These are phyloP conservation scores for Philereme vetulata DNA, from an alignment of 2,888 invertebrate genomes.

Conservation along the genomic window DNA sequence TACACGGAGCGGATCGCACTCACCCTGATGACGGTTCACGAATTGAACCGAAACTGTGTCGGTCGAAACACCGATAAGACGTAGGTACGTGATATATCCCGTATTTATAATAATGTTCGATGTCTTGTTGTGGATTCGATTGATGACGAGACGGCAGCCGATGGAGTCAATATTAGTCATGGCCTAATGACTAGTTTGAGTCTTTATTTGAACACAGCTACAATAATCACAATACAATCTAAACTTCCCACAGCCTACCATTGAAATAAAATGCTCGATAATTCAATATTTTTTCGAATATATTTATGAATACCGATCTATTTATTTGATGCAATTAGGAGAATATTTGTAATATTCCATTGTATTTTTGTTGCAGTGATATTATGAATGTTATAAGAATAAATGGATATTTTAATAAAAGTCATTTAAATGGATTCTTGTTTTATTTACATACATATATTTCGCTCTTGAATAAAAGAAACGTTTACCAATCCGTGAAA, in stretches of 20 bases:
- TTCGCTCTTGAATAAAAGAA: too few species aligned
- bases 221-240: conserved; percentile 45
- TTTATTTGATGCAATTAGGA: conserved; percentile 79
- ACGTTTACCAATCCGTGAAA: too few species aligned
- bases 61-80: too few species aligned
- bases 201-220: conserved; percentile 35
- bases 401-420: conserved; percentile 85
- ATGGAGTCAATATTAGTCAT: conserved; percentile 50
- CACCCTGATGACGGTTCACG: too few species aligned
- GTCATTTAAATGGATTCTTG: conserved; percentile 76
- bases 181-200: conserved; percentile 47
- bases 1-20: too few species aligned
- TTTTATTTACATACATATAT: conserved; percentile 46
- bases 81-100: too few species aligned
- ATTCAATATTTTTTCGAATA: conserved; percentile 45
- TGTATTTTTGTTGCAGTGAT: conserved; percentile 84
- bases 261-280: conserved; percentile 40
- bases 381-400: conserved; percentile 84
- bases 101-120: too few species aligned
- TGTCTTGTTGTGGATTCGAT: conserved; percentile 34
- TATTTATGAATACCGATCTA: conserved; percentile 71
- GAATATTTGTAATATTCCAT: conserved; percentile 82
- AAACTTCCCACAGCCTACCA: conserved; percentile 45
- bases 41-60: too few species aligned
- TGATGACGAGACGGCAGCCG: conserved; percentile 46